phyloP scores from a whole-genome alignment of 1,140 invertebrate genomes.

The Euura saliciscinereae region DNA sequence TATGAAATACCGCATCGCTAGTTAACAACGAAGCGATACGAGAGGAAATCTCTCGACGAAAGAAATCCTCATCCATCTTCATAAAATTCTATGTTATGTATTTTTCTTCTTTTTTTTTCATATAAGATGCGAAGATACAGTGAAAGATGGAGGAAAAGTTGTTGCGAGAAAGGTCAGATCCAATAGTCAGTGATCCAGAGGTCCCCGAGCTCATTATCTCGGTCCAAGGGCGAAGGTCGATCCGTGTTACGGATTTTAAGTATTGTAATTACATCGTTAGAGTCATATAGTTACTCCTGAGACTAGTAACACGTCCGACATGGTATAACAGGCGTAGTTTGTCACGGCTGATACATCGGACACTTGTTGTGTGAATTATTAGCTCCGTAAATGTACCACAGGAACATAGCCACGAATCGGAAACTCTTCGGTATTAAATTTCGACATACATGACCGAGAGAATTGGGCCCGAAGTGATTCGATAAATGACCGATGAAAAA shows the following conservation, averaged over 20 bases:
- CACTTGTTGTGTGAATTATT: neutral
- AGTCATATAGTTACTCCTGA: too few species aligned
- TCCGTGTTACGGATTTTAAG: neutral
- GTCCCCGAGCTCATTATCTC: neutral
- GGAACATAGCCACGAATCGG: neutral
- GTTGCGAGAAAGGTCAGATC: too few species aligned
- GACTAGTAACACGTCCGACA: neutral
- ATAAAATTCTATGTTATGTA: too few species aligned
- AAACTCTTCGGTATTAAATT: neutral
- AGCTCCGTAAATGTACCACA: neutral
- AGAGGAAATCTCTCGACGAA: too few species aligned
- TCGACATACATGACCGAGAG: neutral
- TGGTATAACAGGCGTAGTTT: neutral
- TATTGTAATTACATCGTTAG: neutral
- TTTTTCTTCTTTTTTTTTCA: too few species aligned
- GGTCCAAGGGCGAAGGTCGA: neutral
- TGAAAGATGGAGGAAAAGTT: too few species aligned
- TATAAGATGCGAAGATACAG: too few species aligned
- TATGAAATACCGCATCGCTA: too few species aligned
- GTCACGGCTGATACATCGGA: neutral
- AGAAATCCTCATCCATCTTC: too few species aligned
- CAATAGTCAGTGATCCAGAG: too few species aligned
- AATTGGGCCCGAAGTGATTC: neutral
- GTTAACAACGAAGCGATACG: too few species aligned
- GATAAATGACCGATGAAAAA: neutral